Conservation (phyloP, 2,888 invertebrate genomes). For the Drosophila parthenogenetica region DNA sequence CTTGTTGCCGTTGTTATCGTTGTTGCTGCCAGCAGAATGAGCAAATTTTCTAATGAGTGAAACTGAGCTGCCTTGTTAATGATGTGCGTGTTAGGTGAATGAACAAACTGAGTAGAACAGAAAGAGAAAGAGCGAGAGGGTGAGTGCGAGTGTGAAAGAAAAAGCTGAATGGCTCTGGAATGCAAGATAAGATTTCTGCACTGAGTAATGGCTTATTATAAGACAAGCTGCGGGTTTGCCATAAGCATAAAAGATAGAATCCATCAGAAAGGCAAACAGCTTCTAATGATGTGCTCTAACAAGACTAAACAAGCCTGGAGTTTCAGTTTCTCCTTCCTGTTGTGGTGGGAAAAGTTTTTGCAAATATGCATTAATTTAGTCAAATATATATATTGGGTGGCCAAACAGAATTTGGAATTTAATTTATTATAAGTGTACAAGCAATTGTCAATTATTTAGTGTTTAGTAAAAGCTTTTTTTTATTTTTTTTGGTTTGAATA, state of each 20-base stretch:
- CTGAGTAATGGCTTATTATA: conserved; percentile 58
- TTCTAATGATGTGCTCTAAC: neutral
- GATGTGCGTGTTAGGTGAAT: conserved; percentile 55
- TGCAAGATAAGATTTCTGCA: conserved; percentile 64
- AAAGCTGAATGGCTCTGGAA: conserved; percentile 11
- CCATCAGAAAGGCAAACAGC: conserved; percentile 10
- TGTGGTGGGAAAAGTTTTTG: neutral
- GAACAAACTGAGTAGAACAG: neutral
- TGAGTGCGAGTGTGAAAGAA: neutral
- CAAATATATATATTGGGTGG: too few relatives aligned
- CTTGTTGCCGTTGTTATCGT: conserved; percentile 14
- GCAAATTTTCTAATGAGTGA: conserved; percentile 69
- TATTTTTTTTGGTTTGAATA: too few relatives aligned
- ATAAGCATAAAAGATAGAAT: conserved; percentile 18
- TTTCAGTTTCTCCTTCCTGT: neutral
- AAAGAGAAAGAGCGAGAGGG: neutral
- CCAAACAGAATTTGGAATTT: too few relatives aligned
- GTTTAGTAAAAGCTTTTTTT: too few relatives aligned
- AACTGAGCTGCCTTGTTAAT: conserved; percentile 60
- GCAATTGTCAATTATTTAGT: too few relatives aligned
- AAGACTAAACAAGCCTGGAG: neutral
- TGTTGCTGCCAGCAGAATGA: conserved; percentile 25
- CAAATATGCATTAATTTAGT: neutral
- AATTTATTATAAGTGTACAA: too few relatives aligned
- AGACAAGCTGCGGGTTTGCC: conserved; percentile 45